A percentile compares a stretch with the other conserved stretches of the same genome.
These are phyloP conservation scores for Dorcus parallelipipedus DNA, from an alignment of 2,888 invertebrate genomes.

Conservation along the genomic window DNA sequence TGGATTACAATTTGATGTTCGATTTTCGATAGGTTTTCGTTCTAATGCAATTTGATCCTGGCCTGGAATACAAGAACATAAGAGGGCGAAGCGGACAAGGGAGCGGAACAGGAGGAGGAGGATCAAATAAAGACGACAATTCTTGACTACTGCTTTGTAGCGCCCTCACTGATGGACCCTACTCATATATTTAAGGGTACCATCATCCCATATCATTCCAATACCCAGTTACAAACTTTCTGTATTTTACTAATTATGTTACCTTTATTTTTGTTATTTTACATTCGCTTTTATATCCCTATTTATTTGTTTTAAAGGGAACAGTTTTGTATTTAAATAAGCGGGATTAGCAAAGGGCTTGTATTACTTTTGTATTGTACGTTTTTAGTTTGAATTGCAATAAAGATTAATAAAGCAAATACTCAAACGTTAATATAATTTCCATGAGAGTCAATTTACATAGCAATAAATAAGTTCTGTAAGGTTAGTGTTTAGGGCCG, in stretches of 20 bases:
- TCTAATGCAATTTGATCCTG: conserved; percentile 97
- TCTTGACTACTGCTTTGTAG: conserved; percentile 99
- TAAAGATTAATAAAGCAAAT: no score
- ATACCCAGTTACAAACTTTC: conserved; percentile 16
- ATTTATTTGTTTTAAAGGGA: no score
- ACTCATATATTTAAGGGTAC: conserved; percentile 75
- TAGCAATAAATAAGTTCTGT: no score
- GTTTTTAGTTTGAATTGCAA: no score
- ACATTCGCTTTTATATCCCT: no score
- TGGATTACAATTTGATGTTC: neutral
- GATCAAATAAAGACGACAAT: conserved; percentile 85
- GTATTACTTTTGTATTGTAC: no score
- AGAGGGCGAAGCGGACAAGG: conserved; percentile 60
- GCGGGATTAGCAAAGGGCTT: no score
- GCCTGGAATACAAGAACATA: conserved; percentile 91
- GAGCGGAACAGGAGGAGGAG: conserved; percentile 60
- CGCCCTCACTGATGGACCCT: conserved; percentile 98
- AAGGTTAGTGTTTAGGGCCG: no score
- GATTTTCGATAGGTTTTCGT: conserved; percentile 78
- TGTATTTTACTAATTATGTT: neutral
- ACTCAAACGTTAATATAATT: no score
- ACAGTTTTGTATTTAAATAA: no score
- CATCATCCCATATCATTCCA: conserved; percentile 29
- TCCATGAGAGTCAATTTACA: no score
- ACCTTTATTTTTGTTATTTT: no score